These are phyloP conservation scores for Rhinopomastus cyanomelas DNA, from an alignment of 2,113 vertebrate genomes.

Conservation along the genomic window DNA sequence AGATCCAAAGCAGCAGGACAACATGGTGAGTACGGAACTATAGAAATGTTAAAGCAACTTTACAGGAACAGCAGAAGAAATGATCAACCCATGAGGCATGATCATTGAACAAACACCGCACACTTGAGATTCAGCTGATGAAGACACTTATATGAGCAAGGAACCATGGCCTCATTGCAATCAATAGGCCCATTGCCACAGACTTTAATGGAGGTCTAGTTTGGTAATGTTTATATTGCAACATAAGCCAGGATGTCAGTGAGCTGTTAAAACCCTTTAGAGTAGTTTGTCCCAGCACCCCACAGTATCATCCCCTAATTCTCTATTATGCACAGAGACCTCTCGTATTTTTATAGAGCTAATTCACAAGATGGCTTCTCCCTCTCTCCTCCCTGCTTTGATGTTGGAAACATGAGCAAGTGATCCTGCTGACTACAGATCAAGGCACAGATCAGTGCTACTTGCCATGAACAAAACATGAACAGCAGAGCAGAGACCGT, in stretches of 20 bases:
- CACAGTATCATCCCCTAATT: constrained; percentile 36
- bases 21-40: background rate
- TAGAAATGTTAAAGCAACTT: background rate
- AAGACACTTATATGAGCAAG: background rate
- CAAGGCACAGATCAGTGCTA: constrained; percentile 43
- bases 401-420: constrained; percentile 32
- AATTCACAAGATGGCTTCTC: constrained; percentile 61
- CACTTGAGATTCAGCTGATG: constrained; percentile 33
- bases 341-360: constrained; percentile 60
- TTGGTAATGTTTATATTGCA: constrained; percentile 35
- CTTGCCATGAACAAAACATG: constrained; percentile 22
- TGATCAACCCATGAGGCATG: background rate
- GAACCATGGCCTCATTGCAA: background rate
- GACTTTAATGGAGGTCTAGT: background rate
- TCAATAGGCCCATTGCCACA: background rate
- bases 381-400: background rate
- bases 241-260: constrained; percentile 38
- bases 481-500: background rate
- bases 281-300: constrained; percentile 46
- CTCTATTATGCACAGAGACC: constrained; percentile 53
- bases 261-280: constrained; percentile 60
- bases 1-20: background rate
- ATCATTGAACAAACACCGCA: constrained; percentile 9
- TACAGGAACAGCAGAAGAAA: background rate
- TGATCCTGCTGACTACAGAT: constrained; percentile 64